Conservation (phyloP, 2,888 invertebrate genomes). For the Rotaria sp. region DNA sequence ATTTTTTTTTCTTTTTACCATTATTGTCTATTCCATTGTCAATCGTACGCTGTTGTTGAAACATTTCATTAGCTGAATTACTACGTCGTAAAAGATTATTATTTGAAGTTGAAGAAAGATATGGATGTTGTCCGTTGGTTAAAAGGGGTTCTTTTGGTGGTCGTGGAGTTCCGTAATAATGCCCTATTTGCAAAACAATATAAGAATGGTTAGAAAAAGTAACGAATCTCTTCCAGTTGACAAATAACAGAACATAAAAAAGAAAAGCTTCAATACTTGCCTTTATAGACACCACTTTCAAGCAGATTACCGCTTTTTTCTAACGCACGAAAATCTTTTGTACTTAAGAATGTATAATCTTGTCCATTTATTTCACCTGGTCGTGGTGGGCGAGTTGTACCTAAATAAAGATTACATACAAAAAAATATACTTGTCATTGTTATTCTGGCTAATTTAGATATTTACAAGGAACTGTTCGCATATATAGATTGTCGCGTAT, state of each 20-base stretch:
- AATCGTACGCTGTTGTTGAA: neutral
- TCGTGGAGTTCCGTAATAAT: constrained; percentile 63
- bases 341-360: constrained; percentile 62
- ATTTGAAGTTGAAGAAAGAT: neutral
- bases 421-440: neutral
- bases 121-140: neutral
- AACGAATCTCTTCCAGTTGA: neutral
- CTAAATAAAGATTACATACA: neutral
- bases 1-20: neutral
- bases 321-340: constrained; percentile 60
- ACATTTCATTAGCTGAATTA: constrained; percentile 24
- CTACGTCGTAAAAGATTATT: constrained; percentile 3
- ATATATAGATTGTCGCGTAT: constrained; percentile 64
- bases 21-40: neutral
- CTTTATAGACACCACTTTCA: constrained; percentile 64
- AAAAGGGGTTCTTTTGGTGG: constrained; percentile 47
- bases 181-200: constrained; percentile 46
- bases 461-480: constrained; percentile 60
- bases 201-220: neutral
- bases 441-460: neutral
- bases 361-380: constrained; percentile 63
- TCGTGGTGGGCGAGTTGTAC: constrained; percentile 60
- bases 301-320: constrained; percentile 61
- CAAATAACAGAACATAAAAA: neutral
- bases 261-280: neutral